Conservation (phyloP, 2,113 vertebrate genomes). For the Loxodonta africana region DNA sequence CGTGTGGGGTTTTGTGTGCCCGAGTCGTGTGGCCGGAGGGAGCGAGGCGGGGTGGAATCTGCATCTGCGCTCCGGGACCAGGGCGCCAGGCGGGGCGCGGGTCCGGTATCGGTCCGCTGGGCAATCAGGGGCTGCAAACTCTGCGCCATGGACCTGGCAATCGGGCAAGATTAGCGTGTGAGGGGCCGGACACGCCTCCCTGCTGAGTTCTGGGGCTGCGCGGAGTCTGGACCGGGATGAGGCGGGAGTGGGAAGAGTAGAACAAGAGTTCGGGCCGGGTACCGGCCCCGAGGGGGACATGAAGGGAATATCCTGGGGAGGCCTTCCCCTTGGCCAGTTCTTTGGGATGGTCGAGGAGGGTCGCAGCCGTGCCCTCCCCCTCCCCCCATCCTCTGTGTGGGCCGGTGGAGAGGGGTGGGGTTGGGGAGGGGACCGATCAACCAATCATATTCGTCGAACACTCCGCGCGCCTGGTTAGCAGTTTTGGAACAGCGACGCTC, state of each 20-base stretch:
- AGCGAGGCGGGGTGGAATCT: not conserved
- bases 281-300: not conserved
- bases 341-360: not conserved
- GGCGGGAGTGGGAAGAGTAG: not conserved
- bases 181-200: conserved; percentile 60
- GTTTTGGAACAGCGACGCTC: not conserved
- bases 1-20: conserved; percentile 19
- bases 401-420: not conserved
- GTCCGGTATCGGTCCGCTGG: too few species aligned
- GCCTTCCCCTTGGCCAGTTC: not conserved
- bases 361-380: not conserved
- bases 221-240: rapidly evolving
- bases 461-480: not conserved
- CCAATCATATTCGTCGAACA: not conserved
- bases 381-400: not conserved
- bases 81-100: not conserved
- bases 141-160: not conserved
- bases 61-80: not conserved
- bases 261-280: not conserved
- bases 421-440: not conserved
- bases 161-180: not conserved
- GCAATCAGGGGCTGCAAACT: not conserved
- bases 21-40: conserved; percentile 27
- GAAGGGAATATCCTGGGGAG: not conserved
- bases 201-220: not conserved